Percentiles rank a stretch among this genome's conserved stretches.
Conservation (phyloP, 2,113 vertebrate species). For the Gobio gobio region DNA sequence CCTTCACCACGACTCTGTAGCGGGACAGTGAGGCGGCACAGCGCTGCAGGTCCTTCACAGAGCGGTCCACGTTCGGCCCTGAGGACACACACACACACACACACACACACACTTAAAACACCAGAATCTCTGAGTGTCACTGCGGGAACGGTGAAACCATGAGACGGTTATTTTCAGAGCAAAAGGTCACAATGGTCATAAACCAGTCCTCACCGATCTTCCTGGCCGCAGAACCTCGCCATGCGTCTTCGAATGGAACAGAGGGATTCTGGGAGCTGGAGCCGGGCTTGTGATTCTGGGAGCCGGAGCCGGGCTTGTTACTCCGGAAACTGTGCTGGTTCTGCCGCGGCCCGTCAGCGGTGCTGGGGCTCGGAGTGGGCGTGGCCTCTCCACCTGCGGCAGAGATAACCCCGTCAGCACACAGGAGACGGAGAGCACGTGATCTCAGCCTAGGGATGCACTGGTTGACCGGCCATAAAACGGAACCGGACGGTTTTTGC, state of each 20-base stretch:
- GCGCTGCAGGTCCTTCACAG: slow-evolving; percentile 94
- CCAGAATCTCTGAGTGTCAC: not conserved
- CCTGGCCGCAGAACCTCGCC: slow-evolving; percentile 74
- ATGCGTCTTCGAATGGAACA: slow-evolving; percentile 67
- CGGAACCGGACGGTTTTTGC: no score
- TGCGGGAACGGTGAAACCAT: no score
- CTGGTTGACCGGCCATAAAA: no score
- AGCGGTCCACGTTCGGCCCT: slow-evolving; percentile 94
- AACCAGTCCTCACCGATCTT: slow-evolving; percentile 81
- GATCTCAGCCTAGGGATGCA: no score
- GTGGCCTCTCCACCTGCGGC: slow-evolving; percentile 76
- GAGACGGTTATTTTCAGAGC: no score
- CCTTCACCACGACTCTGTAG: slow-evolving; percentile 92
- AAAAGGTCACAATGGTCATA: not conserved
- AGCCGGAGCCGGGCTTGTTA: slow-evolving; percentile 70
- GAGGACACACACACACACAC: slow-evolving; percentile 5
- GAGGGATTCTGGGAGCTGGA: slow-evolving; percentile 66
- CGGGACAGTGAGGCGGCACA: slow-evolving; percentile 91
- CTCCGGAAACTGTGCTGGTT: slow-evolving; percentile 65
- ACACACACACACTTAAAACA: not conserved
- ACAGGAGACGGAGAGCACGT: not conserved
- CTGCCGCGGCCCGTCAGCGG: slow-evolving; percentile 47
- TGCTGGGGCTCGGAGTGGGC: slow-evolving; percentile 65
- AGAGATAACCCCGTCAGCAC: not conserved
- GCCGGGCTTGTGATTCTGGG: slow-evolving; percentile 71